A percentile compares a stretch with the other conserved stretches of the same genome.
phyloP scores from a whole-genome alignment of 2,888 invertebrate species.

The Cheilosia grossa region DNA sequence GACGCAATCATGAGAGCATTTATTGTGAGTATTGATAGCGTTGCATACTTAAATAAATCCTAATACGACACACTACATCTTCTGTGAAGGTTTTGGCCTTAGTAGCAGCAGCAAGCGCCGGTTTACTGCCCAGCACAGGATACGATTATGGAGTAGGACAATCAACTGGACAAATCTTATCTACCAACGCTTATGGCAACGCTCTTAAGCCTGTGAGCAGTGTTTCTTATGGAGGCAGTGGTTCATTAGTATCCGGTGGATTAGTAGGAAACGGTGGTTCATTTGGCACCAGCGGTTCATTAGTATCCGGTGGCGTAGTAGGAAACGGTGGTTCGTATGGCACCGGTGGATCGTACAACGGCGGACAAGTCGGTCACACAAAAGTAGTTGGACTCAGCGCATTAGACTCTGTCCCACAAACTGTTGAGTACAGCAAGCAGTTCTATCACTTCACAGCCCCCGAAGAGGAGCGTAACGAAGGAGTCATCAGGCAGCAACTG shows the following conservation, averaged over 20 bases:
- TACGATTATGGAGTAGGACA: conserved; percentile 33
- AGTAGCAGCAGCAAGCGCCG: conserved; percentile 13
- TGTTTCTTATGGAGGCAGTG: background rate
- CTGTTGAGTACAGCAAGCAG: conserved; percentile 76
- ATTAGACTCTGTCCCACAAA: conserved; percentile 47
- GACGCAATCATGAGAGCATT: conserved; percentile 62
- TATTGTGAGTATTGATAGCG: conserved; percentile 51
- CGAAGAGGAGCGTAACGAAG: conserved; percentile 76
- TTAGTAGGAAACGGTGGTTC: background rate
- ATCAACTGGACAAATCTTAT: background rate
- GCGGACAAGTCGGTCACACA: conserved; percentile 13
- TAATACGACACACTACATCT: background rate
- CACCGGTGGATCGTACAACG: too few species aligned
- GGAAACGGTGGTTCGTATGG: background rate
- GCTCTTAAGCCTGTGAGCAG: background rate
- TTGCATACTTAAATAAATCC: background rate
- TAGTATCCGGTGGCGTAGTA: too few species aligned
- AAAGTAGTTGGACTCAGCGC: conserved; percentile 58
- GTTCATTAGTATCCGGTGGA: background rate
- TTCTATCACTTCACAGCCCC: conserved; percentile 79
- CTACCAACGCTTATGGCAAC: background rate
- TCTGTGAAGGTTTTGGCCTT: conserved; percentile 18
- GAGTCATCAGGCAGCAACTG: conserved; percentile 65
- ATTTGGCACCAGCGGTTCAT: background rate
- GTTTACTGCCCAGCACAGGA: background rate